Conservation (phyloP, 2,888 invertebrate species). For the Drosophila cracens region DNA sequence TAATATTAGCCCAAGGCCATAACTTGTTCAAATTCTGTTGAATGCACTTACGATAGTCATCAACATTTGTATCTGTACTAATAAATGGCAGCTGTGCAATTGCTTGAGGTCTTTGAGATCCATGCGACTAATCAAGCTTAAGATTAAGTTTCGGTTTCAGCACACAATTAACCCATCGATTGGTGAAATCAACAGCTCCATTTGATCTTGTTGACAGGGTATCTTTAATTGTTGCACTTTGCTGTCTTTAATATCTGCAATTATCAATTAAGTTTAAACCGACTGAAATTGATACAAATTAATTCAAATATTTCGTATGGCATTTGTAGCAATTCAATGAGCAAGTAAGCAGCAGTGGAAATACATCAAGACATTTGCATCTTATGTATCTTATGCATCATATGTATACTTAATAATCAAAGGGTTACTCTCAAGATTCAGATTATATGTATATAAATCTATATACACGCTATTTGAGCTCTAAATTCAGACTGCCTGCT, state of each 20-base stretch:
- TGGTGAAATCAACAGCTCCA: neutral
- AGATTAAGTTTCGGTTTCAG: neutral
- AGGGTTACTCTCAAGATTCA: neutral
- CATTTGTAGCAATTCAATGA: neutral
- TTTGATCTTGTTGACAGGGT: neutral
- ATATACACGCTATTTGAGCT: too few relatives aligned
- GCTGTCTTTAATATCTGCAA: neutral
- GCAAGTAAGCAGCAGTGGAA: neutral
- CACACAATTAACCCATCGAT: neutral
- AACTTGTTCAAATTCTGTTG: neutral
- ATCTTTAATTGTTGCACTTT: neutral
- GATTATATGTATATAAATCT: too few relatives aligned
- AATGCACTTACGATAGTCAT: neutral
- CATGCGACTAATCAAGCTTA: neutral
- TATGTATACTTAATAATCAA: neutral
- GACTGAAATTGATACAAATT: neutral
- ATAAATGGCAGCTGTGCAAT: neutral
- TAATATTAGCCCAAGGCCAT: neutral
- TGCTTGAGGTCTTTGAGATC: neutral
- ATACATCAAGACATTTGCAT: neutral
- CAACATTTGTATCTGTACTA: neutral
- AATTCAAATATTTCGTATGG: neutral
- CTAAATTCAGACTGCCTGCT: too few relatives aligned
- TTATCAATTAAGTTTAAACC: neutral
- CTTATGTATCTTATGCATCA: neutral